Evolutionary conservation across 2,888 invertebrate species (phyloP), one percentile per base, ranked within the genome.

Genomic region (Leptopilina myrica): DNA sequence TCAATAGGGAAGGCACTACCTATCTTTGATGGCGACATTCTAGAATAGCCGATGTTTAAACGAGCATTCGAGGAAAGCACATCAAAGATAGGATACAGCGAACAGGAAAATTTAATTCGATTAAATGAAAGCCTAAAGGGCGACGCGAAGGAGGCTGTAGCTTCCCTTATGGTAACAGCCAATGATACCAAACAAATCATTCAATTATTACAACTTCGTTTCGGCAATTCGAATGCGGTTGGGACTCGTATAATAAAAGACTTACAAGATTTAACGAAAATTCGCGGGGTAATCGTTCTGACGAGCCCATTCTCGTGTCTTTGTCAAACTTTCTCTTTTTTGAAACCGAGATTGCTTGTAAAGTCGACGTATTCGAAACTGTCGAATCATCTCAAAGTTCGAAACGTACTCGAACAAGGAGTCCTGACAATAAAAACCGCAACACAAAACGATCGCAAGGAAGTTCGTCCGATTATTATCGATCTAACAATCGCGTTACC

Each of bases 61-160:
- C 49, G 69, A 15, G 65, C 78, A 6, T 80, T 78, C 14, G 76
- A 78, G 5, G 5, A 64, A 3, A 69, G 78, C 12, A 80, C 79
- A 0, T 64, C 64, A 5, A 20, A 49, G 8, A 79, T 79, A 11
- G 77, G 76, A 9, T 81, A 75, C 67, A 59, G 73, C 1, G 81
- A 81, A 43, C 62, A 64, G 8, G 77, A 81, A 40, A 81, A 81
- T 62, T 40, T 79, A 3, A 14, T 79, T 12, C 77, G 81, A 0
- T 20, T 77, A 2, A 59, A 76, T 12, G n/a, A 62, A 12, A 43
- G 77, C 33, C 76, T 79, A 12, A 3, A 26, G 3, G 76, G 77
- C 5, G 67, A 73, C 14, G 76, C 79, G 5, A 79, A 66, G n/a
- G 81, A 79, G 1, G 75, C 81, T 0, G 79, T 79, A 3, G 75